Conservation (phyloP, 2,888 invertebrate genomes). For the Exocentrus adspersus region DNA sequence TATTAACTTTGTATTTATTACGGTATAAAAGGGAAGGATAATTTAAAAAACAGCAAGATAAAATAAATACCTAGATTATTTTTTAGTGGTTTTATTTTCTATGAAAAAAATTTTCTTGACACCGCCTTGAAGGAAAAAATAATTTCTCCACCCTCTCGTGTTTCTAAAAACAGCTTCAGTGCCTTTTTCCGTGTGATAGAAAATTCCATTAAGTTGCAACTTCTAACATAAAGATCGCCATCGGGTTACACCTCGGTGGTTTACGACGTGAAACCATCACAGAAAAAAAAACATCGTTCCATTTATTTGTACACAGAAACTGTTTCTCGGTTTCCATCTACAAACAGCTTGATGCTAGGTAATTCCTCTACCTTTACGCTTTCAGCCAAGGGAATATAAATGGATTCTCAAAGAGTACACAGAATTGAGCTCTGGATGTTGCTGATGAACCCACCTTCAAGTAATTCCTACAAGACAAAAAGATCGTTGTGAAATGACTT, state of each 20-base stretch:
- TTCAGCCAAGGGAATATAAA: not conserved
- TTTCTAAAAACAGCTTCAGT: too few relatives aligned
- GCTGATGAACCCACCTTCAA: not conserved
- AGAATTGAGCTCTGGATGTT: not conserved
- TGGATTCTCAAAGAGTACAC: not conserved
- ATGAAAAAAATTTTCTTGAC: too few relatives aligned
- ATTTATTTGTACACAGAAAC: conserved; percentile 1
- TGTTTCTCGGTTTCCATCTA: not conserved
- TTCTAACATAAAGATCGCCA: too few relatives aligned
- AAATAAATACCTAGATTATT: too few relatives aligned
- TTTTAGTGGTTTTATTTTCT: too few relatives aligned
- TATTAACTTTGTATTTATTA: not conserved
- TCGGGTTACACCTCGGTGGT: not conserved
- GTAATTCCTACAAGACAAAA: not conserved
- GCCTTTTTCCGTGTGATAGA: too few relatives aligned
- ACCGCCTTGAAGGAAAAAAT: too few relatives aligned
- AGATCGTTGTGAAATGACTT: too few relatives aligned
- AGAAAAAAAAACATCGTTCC: not conserved
- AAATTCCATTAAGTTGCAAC: too few relatives aligned
- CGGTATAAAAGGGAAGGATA: not conserved
- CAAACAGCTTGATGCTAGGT: not conserved
- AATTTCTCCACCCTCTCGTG: too few relatives aligned
- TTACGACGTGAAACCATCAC: not conserved
- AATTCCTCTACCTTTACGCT: not conserved
- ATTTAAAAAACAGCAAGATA: not conserved